Conservation (phyloP, 2,888 invertebrate genomes). For the Drosophila tripunctata region DNA sequence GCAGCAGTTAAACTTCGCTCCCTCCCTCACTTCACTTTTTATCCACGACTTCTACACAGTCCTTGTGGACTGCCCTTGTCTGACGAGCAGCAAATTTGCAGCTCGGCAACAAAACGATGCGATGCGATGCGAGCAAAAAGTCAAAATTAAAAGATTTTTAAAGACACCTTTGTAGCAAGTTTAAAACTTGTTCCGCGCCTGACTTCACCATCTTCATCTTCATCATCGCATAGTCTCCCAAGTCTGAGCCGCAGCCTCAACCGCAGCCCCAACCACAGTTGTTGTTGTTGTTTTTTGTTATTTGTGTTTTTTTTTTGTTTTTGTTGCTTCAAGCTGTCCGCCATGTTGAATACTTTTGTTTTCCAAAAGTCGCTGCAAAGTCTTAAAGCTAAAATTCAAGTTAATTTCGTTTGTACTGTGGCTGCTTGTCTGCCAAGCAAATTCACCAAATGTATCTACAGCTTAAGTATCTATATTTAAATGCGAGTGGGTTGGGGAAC, state of each 20-base stretch:
- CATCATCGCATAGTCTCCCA: conserved; percentile 35
- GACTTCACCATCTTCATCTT: conserved; percentile 62
- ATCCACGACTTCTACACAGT: neutral
- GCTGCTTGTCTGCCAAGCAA: conserved; percentile 22
- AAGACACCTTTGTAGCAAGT: conserved; percentile 81
- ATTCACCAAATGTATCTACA: conserved; percentile 22
- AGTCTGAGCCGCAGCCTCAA: conserved; percentile 27
- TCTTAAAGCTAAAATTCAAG: conserved; percentile 56
- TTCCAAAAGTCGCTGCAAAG: conserved; percentile 46
- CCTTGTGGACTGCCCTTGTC: conserved; percentile 33
- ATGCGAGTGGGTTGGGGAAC: conserved; percentile 21
- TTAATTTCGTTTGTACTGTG: conserved; percentile 50
- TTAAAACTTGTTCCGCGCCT: conserved; percentile 76
- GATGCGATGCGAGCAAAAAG: conserved; percentile 49
- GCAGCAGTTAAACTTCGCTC: neutral
- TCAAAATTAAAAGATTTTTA: conserved; percentile 81
- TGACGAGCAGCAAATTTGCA: conserved; percentile 81
- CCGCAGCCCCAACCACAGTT: conserved; percentile 25
- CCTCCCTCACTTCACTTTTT: neutral
- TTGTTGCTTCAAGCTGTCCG: conserved; percentile 64
- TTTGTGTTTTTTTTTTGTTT: conserved; percentile 30
- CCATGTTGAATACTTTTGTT: conserved; percentile 81
- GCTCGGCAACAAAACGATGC: conserved; percentile 34
- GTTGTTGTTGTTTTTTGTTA: conserved; percentile 39
- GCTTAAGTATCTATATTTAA: conserved; percentile 35